Evolutionary conservation across 2,888 invertebrate genomes (phyloP).

Genomic region (Conistra vaccinii): DNA sequence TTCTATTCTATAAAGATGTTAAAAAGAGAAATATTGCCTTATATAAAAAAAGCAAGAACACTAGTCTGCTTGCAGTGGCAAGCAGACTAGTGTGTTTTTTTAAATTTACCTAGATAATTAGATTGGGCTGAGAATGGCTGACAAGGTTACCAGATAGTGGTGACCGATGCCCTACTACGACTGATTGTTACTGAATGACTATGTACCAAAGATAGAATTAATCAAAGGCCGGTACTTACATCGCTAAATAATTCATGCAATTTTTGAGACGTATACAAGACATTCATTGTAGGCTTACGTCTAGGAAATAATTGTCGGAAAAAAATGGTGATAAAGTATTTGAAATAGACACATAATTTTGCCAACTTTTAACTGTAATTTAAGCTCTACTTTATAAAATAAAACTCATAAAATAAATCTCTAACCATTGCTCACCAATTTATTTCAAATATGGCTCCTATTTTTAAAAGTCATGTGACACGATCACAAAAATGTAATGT

Average conservation of each 20-base stretch:
- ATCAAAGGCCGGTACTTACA: constrained; percentile 50
- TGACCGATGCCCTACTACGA: not conserved
- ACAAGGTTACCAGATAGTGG: no score
- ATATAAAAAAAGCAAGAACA: no score
- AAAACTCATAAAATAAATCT: constrained; percentile 10
- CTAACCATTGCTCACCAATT: constrained; percentile 34
- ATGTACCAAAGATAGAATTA: no score
- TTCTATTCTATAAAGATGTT: no score
- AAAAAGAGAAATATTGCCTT: no score
- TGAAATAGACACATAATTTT: constrained; percentile 56
- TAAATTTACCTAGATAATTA: no score
- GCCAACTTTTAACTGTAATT: constrained; percentile 17
- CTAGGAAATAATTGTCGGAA: constrained; percentile 13
- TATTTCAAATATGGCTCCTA: constrained; percentile 51
- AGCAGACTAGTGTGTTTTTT: no score
- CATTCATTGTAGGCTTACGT: constrained; percentile 68
- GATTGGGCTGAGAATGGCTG: no score
- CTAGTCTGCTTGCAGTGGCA: no score
- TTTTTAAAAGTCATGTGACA: constrained; percentile 20
- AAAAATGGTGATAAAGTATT: constrained; percentile 32
- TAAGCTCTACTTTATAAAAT: not conserved
- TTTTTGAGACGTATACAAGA: constrained; percentile 74
- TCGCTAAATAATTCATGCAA: constrained; percentile 53
- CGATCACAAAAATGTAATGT: constrained; percentile 12
- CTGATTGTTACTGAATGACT: not conserved